These are phyloP conservation scores for Campoletis raptor DNA, from an alignment of 2,888 invertebrate species.

Conservation along the genomic window DNA sequence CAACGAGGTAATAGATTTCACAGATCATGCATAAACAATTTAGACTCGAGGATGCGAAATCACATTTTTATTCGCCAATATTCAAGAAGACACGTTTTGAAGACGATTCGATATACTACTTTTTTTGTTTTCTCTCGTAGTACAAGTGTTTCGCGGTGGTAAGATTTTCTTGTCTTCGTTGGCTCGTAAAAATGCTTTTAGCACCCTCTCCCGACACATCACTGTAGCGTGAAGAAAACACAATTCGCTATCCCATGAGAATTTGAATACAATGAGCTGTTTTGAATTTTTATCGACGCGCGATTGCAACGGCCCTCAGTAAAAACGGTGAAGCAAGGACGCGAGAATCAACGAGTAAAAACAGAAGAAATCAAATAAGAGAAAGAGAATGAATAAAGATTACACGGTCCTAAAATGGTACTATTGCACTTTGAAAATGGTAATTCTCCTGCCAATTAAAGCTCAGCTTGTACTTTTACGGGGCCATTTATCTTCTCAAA, in stretches of 20 bases:
- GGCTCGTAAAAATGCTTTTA: constrained; percentile 52
- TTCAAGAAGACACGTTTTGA: constrained; percentile 15
- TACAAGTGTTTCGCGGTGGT: constrained; percentile 27
- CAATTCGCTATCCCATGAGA: constrained; percentile 71
- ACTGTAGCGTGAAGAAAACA: constrained; percentile 46
- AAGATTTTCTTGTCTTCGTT: constrained; percentile 28
- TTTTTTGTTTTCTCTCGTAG: constrained; percentile 14
- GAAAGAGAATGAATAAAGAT: constrained; percentile 14
- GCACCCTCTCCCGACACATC: constrained; percentile 37
- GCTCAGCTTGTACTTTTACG: constrained; percentile 43
- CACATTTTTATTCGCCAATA: constrained; percentile 2
- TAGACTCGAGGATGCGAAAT: background rate
- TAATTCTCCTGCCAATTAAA: constrained; percentile 62
- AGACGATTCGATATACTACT: constrained; percentile 14
- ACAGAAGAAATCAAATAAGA: constrained; percentile 20
- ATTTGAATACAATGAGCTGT: constrained; percentile 84
- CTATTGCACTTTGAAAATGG: constrained; percentile 53
- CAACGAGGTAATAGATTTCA: background rate
- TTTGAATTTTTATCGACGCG: constrained; percentile 83
- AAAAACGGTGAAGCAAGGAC: constrained; percentile 31
- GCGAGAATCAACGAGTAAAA: constrained; percentile 15
- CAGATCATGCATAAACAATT: background rate
- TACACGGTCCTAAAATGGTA: constrained; percentile 15
- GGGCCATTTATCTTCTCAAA: constrained; percentile 36
- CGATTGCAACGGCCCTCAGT: constrained; percentile 69